Percentiles rank a stretch among this genome's conserved stretches.
phyloP scores from a whole-genome alignment of 2,113 vertebrate species.

The Gadus macrocephalus region DNA sequence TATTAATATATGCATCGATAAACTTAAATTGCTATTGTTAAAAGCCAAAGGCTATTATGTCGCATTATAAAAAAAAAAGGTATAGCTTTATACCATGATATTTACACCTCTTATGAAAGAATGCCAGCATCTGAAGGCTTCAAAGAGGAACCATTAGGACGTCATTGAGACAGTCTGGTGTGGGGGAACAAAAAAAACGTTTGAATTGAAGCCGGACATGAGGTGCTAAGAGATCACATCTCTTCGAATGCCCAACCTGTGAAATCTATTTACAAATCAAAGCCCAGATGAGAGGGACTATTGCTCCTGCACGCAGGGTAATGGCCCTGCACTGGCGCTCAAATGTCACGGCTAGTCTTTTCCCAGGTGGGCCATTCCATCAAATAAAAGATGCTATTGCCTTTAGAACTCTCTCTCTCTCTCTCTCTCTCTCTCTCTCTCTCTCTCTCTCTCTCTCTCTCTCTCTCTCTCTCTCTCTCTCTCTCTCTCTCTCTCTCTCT shows the following conservation, averaged over 20 bases:
- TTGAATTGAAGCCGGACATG: too few relatives aligned
- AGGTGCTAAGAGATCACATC: too few relatives aligned
- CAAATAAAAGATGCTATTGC: conserved; percentile 59
- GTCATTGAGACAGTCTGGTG: too few relatives aligned
- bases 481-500: neutral
- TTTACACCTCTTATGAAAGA: too few relatives aligned
- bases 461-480: neutral
- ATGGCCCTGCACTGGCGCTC: conserved; percentile 56
- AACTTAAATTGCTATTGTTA: too few relatives aligned
- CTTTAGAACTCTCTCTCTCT: neutral
- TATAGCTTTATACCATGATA: too few relatives aligned
- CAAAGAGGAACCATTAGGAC: too few relatives aligned
- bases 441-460: neutral
- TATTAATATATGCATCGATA: too few relatives aligned
- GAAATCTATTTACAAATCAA: conserved; percentile 46
- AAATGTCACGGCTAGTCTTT: conserved; percentile 58
- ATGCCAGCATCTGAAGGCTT: too few relatives aligned
- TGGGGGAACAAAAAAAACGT: too few relatives aligned
- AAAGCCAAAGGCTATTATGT: too few relatives aligned
- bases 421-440: neutral
- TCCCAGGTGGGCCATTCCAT: conserved; percentile 63
- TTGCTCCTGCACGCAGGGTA: conserved; percentile 55
- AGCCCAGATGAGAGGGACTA: conserved; percentile 40
- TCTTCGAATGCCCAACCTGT: conserved; percentile 19
- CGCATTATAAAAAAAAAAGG: too few relatives aligned